Conservation (phyloP, 2,888 invertebrate genomes). For the Thymelicus sylvestris region DNA sequence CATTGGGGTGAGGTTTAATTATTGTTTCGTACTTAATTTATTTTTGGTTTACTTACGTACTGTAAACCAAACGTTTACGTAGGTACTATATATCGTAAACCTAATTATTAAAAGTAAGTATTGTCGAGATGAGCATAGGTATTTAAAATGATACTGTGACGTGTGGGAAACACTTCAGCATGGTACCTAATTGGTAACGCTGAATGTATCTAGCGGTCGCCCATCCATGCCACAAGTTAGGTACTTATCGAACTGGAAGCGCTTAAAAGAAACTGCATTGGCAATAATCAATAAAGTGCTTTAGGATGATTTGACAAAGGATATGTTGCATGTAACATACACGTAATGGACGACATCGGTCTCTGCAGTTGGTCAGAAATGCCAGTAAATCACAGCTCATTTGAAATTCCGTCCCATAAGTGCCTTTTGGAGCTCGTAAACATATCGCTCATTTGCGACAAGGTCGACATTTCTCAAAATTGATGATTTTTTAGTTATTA, state of each 20-base stretch:
- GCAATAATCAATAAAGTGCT: background rate
- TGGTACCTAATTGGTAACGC: too few species aligned
- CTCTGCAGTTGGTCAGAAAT: slow-evolving; percentile 6
- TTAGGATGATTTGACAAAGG: background rate
- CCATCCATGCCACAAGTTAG: background rate
- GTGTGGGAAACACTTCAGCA: too few species aligned
- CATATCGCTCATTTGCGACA: too few species aligned
- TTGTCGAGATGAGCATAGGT: background rate
- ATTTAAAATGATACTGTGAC: background rate
- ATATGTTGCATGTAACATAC: background rate
- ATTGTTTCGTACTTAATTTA: too few species aligned
- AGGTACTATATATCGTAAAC: too few species aligned
- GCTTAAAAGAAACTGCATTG: background rate
- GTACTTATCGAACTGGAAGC: background rate
- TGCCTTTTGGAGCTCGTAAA: slow-evolving; percentile 31
- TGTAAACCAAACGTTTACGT: too few species aligned
- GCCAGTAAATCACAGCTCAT: slow-evolving; percentile 20
- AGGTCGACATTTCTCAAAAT: too few species aligned
- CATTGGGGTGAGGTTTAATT: too few species aligned
- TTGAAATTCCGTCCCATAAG: slow-evolving; percentile 17
- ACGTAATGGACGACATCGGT: slow-evolving; percentile 4
- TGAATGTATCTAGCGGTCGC: too few species aligned
- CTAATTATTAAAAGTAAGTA: too few species aligned
- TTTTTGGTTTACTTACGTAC: too few species aligned
- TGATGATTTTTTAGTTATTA: too few species aligned